phyloP scores from a whole-genome alignment of 2,797 vertebrate species.

The Spea hammondii region DNA sequence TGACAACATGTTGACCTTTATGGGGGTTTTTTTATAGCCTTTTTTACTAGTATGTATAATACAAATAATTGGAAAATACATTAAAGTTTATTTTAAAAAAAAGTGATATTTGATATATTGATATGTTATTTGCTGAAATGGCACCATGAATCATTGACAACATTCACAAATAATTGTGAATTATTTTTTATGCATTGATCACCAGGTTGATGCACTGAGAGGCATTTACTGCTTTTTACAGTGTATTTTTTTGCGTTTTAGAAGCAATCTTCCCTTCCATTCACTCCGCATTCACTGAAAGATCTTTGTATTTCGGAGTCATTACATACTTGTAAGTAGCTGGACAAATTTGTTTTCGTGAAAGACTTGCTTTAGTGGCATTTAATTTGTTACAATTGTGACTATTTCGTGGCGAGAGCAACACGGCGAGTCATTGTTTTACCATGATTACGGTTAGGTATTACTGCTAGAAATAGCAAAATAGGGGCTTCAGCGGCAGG shows the following conservation, averaged over 20 bases:
- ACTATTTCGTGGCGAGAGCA: slow-evolving; percentile 43
- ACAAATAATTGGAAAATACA: too few species aligned
- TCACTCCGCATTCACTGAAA: neutral
- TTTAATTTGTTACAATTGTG: slow-evolving; percentile 54
- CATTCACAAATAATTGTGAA: too few species aligned
- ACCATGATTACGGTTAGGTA: slow-evolving; percentile 46
- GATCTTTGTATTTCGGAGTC: slow-evolving; percentile 42
- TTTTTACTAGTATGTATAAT: too few species aligned
- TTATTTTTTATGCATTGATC: too few species aligned
- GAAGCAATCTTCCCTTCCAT: neutral
- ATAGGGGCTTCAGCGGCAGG: slow-evolving; percentile 38
- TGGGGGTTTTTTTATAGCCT: too few species aligned
- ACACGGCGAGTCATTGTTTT: slow-evolving; percentile 48
- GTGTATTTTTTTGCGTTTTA: neutral
- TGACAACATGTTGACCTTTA: too few species aligned
- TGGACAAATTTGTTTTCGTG: slow-evolving; percentile 53
- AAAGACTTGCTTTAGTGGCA: slow-evolving; percentile 51
- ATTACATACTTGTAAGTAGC: slow-evolving; percentile 54
- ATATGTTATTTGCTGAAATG: too few species aligned
- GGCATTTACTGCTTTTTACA: too few species aligned
- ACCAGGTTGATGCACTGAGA: too few species aligned
- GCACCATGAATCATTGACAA: too few species aligned
- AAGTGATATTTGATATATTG: too few species aligned
- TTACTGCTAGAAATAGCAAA: slow-evolving; percentile 40
- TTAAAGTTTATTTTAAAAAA: too few species aligned